Evolutionary conservation across 2,888 invertebrate species (phyloP).

Genomic region (Himalopsyche kuldschensis): DNA sequence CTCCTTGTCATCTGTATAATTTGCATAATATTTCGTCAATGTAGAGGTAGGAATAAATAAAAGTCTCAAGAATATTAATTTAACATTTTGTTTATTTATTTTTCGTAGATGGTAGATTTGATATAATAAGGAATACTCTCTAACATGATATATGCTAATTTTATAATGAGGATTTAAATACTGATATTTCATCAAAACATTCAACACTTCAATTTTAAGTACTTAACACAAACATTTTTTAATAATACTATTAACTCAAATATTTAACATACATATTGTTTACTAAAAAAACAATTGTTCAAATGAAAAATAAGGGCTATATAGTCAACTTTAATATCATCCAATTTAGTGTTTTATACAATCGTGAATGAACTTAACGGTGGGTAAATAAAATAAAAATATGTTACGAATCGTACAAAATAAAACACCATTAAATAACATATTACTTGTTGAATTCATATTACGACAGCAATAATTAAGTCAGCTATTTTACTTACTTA

Average conservation of each 20-base stretch:
- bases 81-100: constrained; percentile 35
- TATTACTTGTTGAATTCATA: not conserved
- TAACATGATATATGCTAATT: constrained; percentile 40
- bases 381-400: not conserved
- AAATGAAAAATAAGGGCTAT: not conserved
- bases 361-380: not conserved
- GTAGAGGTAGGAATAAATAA: not conserved
- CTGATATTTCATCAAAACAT: constrained; percentile 40
- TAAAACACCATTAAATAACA: not conserved
- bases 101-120: constrained; percentile 34
- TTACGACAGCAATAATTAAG: not conserved
- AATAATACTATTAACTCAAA: not conserved
- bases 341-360: not conserved
- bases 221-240: constrained; percentile 1
- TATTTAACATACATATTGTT: constrained; percentile 2
- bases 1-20: too few species aligned
- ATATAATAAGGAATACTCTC: constrained; percentile 40
- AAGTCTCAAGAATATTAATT: not conserved
- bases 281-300: not conserved
- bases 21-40: too few species aligned
- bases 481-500: not conserved
- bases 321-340: not conserved
- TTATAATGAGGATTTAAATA: constrained; percentile 40
- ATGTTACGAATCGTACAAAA: not conserved
- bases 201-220: constrained; percentile 35